phyloP scores from a whole-genome alignment of 1,140 invertebrate species.

The Penaeus indicus region DNA sequence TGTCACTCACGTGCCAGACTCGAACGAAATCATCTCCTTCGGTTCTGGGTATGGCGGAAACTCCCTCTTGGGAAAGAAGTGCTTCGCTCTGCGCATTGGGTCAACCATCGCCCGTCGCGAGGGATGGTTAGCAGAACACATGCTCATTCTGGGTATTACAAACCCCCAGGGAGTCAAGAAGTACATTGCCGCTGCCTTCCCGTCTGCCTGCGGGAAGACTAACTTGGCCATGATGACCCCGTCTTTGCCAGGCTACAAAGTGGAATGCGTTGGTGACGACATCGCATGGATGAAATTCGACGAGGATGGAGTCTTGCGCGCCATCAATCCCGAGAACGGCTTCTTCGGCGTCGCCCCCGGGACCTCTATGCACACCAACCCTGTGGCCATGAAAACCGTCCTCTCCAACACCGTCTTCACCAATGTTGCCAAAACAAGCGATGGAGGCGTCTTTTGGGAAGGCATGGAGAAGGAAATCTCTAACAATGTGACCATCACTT shows the following conservation, averaged over 20 bases:
- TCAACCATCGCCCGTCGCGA: no score
- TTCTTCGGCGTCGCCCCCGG: no score
- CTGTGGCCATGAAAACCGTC: no score
- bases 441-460: constrained; percentile 94
- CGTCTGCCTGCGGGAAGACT: no score
- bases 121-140: no score
- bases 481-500: constrained; percentile 78
- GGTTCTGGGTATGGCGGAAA: constrained; percentile 98
- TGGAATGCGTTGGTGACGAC: constrained; percentile 62
- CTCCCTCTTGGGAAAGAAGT: no score
- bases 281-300: constrained; percentile 94
- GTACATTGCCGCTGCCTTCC: constrained; percentile 79
- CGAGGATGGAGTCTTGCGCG: constrained; percentile 86
- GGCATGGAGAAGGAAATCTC: constrained; percentile 88
- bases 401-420: no score
- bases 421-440: no score
- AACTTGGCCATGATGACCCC: constrained; percentile 79
- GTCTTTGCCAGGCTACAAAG: constrained; percentile 75
- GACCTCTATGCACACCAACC: no score
- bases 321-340: constrained; percentile 75
- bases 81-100: no score
- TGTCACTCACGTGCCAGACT: constrained; percentile 77
- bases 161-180: constrained; percentile 90
- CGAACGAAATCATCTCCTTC: constrained; percentile 78
- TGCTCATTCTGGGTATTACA: no score